Evolutionary conservation across 2,797 vertebrate genomes (phyloP).

Genomic region (Pyrocephalus nanus): DNA sequence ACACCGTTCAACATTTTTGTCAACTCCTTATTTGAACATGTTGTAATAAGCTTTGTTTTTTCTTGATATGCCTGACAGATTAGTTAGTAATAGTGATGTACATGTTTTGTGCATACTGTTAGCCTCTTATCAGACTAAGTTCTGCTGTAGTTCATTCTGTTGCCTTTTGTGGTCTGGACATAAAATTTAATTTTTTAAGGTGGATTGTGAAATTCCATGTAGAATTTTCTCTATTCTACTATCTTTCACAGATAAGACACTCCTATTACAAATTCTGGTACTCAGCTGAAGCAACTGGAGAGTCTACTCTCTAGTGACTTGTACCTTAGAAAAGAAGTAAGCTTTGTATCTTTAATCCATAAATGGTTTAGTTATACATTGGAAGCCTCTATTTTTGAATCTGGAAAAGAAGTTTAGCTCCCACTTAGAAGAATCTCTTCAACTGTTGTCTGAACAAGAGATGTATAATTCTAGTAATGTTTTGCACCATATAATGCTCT

Average conservation of each 20-base stretch:
- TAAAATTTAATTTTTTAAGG: not conserved
- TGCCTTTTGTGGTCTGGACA: not conserved
- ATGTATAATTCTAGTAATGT: not conserved
- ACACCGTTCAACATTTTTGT: slow-evolving; percentile 1
- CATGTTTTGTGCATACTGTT: not conserved
- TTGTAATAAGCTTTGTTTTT: slow-evolving; percentile 22
- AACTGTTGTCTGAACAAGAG: not conserved
- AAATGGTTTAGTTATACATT: not conserved
- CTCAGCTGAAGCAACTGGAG: not conserved
- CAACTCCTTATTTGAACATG: not conserved
- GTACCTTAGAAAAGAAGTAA: not conserved
- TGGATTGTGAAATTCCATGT: not conserved
- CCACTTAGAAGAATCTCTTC: not conserved
- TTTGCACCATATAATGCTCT: not conserved
- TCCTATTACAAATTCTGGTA: not conserved
- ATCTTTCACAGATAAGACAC: not conserved
- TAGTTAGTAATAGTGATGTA: not conserved
- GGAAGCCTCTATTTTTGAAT: not conserved
- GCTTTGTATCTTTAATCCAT: not conserved
- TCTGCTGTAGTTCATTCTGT: not conserved
- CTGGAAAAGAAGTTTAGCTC: not conserved
- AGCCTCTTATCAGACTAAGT: not conserved
- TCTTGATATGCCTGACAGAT: not conserved
- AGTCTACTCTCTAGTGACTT: not conserved
- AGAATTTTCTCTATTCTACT: not conserved